Base-by-base conservation (phyloP, 2,113 vertebrate genomes). In the Rhinolophus sinicus region DNA sequence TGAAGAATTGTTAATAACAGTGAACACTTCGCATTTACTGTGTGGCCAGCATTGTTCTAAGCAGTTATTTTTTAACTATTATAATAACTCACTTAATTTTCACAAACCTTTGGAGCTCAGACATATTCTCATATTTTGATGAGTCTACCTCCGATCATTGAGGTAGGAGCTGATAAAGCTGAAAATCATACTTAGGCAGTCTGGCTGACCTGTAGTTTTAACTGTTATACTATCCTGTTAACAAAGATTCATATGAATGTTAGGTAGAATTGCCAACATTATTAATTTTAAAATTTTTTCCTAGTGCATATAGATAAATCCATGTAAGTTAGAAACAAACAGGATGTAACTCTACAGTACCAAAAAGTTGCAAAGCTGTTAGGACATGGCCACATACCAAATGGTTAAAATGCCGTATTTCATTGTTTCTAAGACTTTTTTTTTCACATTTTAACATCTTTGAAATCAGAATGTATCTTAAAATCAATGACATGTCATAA, bases 291-390 rank as follows among this genome's bases (percentile, higher is more conserved):
- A 84, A 58, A 15, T 78, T 89, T 80, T 78, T 70, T 9, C 22
- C 44, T 7, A n/a, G 26, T n/a, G 3, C 5, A 21, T 85, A 16
- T 35, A 64, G 24, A 72, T 88, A 91, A 84, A 60, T 73, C 21
- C 21, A 2, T 64, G 30, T 93, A 30, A 78, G n/a, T 86, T 83
- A 75, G 77, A 54, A 77, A 58, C 40, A 26, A 85, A 77, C 4
- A 78, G 40, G 14, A 38, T 73, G 12, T 33, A 47, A 58, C 35
- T 62, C 40, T 58, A 30, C 76, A 75, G 13, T 72, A 58, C 62
- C 73, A 21, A 88, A 89, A 88, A 93, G n/a, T 88, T 91, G 15
- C 22, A 87, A 89, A 86, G 47, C 64, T 64, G 54, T 3, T 52
- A 52, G 38, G 62, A 78, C 72, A n/a, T 58, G 13, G 2, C 50